A percentile compares a stretch with the other conserved stretches of the same genome.
phyloP scores from a whole-genome alignment of 2,797 vertebrate genomes.

The Streptopelia turtur region DNA sequence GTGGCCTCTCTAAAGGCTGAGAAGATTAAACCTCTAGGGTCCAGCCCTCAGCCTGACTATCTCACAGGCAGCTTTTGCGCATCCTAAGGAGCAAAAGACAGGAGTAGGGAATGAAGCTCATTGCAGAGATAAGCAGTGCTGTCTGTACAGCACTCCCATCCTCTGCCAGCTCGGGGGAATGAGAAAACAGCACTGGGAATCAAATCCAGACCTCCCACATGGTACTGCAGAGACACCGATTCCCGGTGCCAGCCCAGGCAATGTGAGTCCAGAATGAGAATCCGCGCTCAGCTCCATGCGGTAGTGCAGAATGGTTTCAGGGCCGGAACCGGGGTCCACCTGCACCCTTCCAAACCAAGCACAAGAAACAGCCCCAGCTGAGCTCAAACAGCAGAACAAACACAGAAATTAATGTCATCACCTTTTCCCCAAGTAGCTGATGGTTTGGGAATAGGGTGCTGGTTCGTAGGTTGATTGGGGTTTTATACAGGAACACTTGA shows the following conservation, averaged over 20 bases:
- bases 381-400: not conserved
- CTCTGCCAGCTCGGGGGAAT: constrained; percentile 20
- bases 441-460: not conserved
- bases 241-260: constrained; percentile 10
- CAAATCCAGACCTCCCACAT: constrained; percentile 62
- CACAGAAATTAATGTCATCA: not conserved
- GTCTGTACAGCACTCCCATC: constrained; percentile 18
- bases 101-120: not conserved
- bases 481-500: not conserved
- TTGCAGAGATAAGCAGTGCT: constrained; percentile 6
- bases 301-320: not conserved
- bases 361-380: not conserved
- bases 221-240: constrained; percentile 24
- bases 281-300: not conserved
- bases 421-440: not conserved
- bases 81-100: not conserved
- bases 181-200: constrained; percentile 48
- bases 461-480: not conserved
- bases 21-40: not conserved
- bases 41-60: not conserved
- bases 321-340: fast-evolving
- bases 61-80: not conserved
- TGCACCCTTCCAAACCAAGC: not conserved
- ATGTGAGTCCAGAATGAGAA: not conserved
- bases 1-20: not conserved